Evolutionary conservation across 2,888 invertebrate genomes (phyloP), one percentile per base, ranked within the genome.

Genomic region (Rhagium mordax): DNA sequence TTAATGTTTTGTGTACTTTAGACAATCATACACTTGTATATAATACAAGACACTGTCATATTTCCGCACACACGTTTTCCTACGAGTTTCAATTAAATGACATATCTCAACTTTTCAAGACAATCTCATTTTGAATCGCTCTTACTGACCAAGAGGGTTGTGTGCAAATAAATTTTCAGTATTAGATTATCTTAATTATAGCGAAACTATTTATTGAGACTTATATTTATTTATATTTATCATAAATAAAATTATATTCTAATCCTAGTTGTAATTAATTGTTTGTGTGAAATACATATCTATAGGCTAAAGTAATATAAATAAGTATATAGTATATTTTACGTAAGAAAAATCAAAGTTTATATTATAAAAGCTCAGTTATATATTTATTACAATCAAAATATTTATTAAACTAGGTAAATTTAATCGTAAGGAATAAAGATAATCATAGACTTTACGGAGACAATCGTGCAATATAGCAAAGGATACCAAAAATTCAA

Each of bases 381-480:
- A 80, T 80, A 72, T 75, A 78, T 81, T 81, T 79, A 81, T 81
- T 68, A 57, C 66, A 57, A 41, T 67, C 55, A 67, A 66, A 60
- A 65, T 60, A 67, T 51, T 21, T 70, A 59, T 64, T 65, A 64
- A 72, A 59, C 33, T 59, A 65, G 65, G 69, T 67, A 51, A 51
- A 51, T 51, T 47, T 61, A 41, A n/a, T 41, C 1, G 10, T 41
- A 61, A 47, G 47, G 21, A 61, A 47, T 18, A 16, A 51, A 51
- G 72, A 75, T 75, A 79, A 72, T 76, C 69, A 73, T 74, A 76
- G 72, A 47, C 47, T 70, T 66, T 75, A 75, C 81, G 76, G 72
- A 82, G 85, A 86, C 85, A 86, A 85, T 86, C 85, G 85, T 86
- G 86, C 85, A 85, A 86, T 85, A 86, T 80, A 67, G 78, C 76